These are phyloP conservation scores for Polydesmus complanatus DNA, from an alignment of 2,888 invertebrate genomes.

Conservation along the genomic window DNA sequence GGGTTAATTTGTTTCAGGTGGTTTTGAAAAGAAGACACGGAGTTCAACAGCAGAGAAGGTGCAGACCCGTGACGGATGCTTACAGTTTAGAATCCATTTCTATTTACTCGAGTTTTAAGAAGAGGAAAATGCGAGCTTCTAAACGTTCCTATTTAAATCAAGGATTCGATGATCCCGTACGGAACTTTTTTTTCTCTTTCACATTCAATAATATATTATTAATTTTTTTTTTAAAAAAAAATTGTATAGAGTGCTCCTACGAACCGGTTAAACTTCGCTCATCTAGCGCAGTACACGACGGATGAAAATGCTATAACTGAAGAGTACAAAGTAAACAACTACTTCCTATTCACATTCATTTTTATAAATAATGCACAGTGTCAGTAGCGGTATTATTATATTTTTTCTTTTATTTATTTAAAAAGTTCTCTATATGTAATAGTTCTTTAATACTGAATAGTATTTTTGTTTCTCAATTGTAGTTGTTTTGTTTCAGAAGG, in stretches of 20 bases:
- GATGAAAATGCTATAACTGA: slow-evolving; percentile 47
- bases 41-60: slow-evolving; percentile 66
- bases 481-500: no score
- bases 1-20: slow-evolving; percentile 39
- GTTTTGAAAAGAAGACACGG: slow-evolving; percentile 68
- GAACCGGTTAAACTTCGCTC: slow-evolving; percentile 62
- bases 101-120: slow-evolving; percentile 53
- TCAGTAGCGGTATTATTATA: no score
- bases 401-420: no score
- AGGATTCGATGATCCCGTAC: slow-evolving; percentile 65
- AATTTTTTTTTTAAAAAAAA: slow-evolving; percentile 23
- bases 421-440: no score
- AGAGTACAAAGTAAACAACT: slow-evolving; percentile 47
- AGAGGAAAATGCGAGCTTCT: slow-evolving; percentile 50
- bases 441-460: no score
- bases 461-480: no score
- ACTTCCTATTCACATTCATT: no score
- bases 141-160: slow-evolving; percentile 81
- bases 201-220: neutral
- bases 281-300: slow-evolving; percentile 50
- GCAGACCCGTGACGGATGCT: slow-evolving; percentile 76
- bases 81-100: slow-evolving; percentile 83
- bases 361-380: neutral
- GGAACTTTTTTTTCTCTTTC: slow-evolving; percentile 19
- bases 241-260: slow-evolving; percentile 46